A percentile compares a stretch with the other conserved stretches of the same genome.
Evolutionary conservation across 2,113 vertebrate species (phyloP).

Genomic region (Catharus bicknelli): DNA sequence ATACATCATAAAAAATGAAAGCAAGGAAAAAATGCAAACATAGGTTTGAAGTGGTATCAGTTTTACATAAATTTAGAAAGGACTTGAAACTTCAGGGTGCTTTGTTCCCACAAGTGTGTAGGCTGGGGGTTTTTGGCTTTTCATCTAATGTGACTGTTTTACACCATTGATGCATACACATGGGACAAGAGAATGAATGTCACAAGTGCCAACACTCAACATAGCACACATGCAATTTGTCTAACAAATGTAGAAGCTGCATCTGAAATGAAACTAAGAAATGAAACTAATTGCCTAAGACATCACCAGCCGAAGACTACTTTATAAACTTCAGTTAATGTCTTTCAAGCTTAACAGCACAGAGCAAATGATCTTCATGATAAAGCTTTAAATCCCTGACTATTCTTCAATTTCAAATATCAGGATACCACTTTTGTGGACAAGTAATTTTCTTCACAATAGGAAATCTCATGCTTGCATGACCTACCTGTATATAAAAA

Average conservation of each 20-base stretch:
- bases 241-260: not conserved
- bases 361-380: not conserved
- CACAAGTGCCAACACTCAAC: not conserved
- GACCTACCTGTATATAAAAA: not conserved
- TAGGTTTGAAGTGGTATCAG: not conserved
- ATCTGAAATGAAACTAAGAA: not conserved
- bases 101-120: not conserved
- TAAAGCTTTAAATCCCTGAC: not conserved
- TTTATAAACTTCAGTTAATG: not conserved
- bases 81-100: not conserved
- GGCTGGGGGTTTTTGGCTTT: rapidly evolving
- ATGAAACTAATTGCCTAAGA: not conserved
- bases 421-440: not conserved
- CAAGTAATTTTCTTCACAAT: constrained; percentile 13
- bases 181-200: not conserved
- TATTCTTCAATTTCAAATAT: not conserved
- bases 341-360: not conserved
- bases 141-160: not conserved
- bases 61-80: not conserved
- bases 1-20: not conserved
- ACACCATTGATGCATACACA: not conserved
- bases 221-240: not conserved
- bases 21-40: not conserved
- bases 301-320: not conserved
- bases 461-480: not conserved